These are phyloP conservation scores for Pseudomyrmex gracilis DNA, from an alignment of 1,140 invertebrate species.

Conservation along the genomic window DNA sequence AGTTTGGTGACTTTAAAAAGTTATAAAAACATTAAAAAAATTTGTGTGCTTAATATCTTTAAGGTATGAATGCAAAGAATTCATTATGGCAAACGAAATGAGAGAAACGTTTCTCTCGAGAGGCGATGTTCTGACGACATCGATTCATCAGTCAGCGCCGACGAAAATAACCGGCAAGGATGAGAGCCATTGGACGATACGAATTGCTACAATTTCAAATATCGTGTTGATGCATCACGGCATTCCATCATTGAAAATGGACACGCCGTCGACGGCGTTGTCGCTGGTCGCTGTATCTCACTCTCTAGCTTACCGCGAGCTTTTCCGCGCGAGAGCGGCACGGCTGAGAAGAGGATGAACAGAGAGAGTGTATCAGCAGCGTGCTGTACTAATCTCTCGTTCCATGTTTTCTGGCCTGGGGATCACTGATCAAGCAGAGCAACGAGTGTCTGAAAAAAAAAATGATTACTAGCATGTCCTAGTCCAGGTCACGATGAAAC, in stretches of 20 bases:
- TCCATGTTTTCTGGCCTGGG: constrained; percentile 68
- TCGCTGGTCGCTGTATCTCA: constrained; percentile 63
- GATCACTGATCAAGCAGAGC: constrained; percentile 55
- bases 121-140: constrained; percentile 62
- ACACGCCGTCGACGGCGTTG: constrained; percentile 69
- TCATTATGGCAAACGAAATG: constrained; percentile 34
- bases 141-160: constrained; percentile 64
- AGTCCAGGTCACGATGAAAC: constrained; percentile 66
- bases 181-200: constrained; percentile 76
- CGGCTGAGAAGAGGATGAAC: constrained; percentile 42
- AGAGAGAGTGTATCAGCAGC: constrained; percentile 51
- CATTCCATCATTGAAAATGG: constrained; percentile 79
- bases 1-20: no score
- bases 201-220: constrained; percentile 82
- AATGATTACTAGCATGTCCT: constrained; percentile 45
- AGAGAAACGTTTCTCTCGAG: constrained; percentile 25
- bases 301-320: constrained; percentile 61
- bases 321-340: constrained; percentile 7
- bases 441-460: constrained; percentile 21
- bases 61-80: neutral
- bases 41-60: neutral
- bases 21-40: no score
- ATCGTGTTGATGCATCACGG: constrained; percentile 80
- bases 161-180: constrained; percentile 73
- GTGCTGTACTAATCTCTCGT: constrained; percentile 74